Conservation (phyloP, 1,140 invertebrate genomes). For the Himalopsyche phryganea region DNA sequence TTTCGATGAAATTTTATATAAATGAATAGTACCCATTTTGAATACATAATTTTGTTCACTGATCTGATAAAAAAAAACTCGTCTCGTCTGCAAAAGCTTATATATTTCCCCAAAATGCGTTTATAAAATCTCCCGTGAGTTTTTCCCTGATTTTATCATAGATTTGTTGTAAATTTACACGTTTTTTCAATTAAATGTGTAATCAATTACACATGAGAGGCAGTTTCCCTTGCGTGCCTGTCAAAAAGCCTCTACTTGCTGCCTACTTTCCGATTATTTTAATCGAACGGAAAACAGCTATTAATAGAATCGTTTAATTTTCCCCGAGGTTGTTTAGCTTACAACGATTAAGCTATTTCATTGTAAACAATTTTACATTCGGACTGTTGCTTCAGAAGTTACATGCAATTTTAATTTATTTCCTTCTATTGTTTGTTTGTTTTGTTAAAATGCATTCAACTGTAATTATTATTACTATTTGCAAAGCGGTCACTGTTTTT, state of each 20-base stretch:
- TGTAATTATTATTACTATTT: too few species aligned
- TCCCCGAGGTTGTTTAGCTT: background rate
- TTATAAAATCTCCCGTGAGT: too few species aligned
- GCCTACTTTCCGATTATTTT: slow-evolving; percentile 21
- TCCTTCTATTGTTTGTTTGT: background rate
- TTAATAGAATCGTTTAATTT: slow-evolving; percentile 16
- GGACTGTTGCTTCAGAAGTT: background rate
- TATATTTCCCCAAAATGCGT: too few species aligned
- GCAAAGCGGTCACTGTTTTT: too few species aligned
- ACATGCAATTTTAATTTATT: background rate
- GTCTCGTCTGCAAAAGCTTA: too few species aligned
- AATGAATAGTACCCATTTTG: too few species aligned
- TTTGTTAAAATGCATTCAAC: background rate
- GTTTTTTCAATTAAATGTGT: slow-evolving; percentile 9
- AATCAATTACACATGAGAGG: slow-evolving; percentile 11
- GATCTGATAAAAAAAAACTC: too few species aligned
- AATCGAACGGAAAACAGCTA: slow-evolving; percentile 21
- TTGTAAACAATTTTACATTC: slow-evolving; percentile 4
- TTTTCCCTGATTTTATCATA: too few species aligned
- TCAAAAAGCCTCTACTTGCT: slow-evolving; percentile 4
- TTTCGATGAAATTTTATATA: too few species aligned
- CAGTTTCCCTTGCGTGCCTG: slow-evolving; percentile 26
- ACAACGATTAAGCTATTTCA: slow-evolving; percentile 11
- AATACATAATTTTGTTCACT: too few species aligned
- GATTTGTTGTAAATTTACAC: slow-evolving; percentile 1